Conservation (phyloP, 2,113 vertebrate species). For the Turdus rufiventris region DNA sequence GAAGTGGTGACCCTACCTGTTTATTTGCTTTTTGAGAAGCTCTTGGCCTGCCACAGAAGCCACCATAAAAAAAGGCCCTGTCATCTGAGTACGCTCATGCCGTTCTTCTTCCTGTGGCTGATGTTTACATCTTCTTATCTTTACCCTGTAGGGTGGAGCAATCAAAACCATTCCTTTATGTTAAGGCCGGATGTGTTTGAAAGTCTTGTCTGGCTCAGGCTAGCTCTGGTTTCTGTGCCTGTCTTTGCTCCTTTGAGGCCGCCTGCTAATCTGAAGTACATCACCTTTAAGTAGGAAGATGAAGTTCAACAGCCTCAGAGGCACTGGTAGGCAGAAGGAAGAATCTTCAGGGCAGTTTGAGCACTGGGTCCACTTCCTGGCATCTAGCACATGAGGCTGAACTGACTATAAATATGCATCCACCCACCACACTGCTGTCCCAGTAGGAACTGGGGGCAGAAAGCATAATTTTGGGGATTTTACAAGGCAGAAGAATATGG, state of each 20-base stretch:
- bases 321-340: neutral
- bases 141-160: neutral
- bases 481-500: neutral
- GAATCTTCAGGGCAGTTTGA: neutral
- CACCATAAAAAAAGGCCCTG: neutral
- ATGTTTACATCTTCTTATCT: neutral
- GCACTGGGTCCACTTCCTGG: neutral
- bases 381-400: neutral
- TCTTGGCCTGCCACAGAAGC: neutral
- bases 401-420: neutral
- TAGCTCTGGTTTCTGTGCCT: neutral
- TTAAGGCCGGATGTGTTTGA: neutral
- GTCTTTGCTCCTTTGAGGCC: neutral
- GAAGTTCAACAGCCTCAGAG: neutral
- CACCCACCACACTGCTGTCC: neutral
- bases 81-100: neutral
- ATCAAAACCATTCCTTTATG: neutral
- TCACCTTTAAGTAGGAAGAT: neutral
- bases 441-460: neutral
- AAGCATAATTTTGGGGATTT: neutral
- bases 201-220: neutral
- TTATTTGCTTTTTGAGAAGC: neutral
- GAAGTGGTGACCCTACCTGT: neutral
- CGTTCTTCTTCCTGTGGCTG: neutral
- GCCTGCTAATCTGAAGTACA: neutral